Base-by-base conservation (phyloP, 2,797 vertebrate species). In the Xyrichtys novacula region DNA sequence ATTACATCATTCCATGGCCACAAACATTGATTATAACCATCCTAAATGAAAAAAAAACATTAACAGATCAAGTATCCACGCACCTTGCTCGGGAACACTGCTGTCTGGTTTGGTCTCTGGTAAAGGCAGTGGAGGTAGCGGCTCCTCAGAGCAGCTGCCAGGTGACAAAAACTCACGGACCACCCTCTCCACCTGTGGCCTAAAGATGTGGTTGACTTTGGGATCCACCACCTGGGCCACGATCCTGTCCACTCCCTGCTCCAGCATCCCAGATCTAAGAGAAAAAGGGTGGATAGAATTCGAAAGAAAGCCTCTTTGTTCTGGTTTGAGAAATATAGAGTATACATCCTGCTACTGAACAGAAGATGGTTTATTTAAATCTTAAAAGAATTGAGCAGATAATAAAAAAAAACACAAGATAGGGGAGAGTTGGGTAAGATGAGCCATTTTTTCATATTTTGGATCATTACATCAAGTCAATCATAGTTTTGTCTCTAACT, bases 181-280 rank as follows among this genome's bases (percentile, higher is more conserved):
- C 20, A 98, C 96, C 70, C 96, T 95, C 87, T 99, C 98, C 80
- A 99, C 98, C 88, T 99, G 97, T 31, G 98, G 98, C 81, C 97
- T 94, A 89, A 99, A 99, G 2, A 95, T 97, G 69, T 98, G 97
- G 85, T 99, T 98, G 91, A 99, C 94, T 90, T 99, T 99, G 80
- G 98, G 98, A 86, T 99, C 98, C 58, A 99, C 98, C 77, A 98
- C 97, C 91, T 99, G 98, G 82, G 97, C 96, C 83, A 99, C 98
- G 23, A 99, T 99, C 87, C 98, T 93, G 90, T 99, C 98, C 70
- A 99, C 98, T 57, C 98, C 98, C 76, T 98, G 97, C 88, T 99
- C 98, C 90, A 99, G 88, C 97, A 99, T 98, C 83, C 98, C 98
- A 53, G 98, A 99, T 83, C 98, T 99, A 85, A 71, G 42, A 38